A percentile compares a stretch with the other conserved stretches of the same genome.
phyloP scores from a whole-genome alignment of 2,888 invertebrate species.

The Trissolcus japonicus region DNA sequence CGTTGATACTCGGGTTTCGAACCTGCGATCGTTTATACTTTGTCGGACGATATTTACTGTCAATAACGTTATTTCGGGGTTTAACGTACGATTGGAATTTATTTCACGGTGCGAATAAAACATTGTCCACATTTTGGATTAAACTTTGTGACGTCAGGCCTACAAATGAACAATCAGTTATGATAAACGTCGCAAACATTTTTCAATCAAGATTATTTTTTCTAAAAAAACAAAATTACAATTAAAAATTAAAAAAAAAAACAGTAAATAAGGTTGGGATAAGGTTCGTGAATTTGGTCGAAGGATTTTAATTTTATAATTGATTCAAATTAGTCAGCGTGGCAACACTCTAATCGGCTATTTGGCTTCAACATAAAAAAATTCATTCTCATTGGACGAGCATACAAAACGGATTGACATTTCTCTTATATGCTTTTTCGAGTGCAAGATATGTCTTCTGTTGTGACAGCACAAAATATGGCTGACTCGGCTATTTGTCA shows the following conservation, averaged over 20 bases:
- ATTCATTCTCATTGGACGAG: background rate
- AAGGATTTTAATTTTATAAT: background rate
- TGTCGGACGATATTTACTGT: slow-evolving; percentile 50
- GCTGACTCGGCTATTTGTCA: slow-evolving; percentile 8
- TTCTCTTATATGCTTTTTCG: background rate
- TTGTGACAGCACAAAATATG: slow-evolving; percentile 15
- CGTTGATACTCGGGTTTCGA: slow-evolving; percentile 31
- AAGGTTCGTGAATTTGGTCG: background rate
- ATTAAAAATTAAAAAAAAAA: background rate
- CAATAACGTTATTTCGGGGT: slow-evolving; percentile 44
- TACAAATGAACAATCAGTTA: slow-evolving; percentile 33
- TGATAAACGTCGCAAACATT: slow-evolving; percentile 1
- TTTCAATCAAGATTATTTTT: background rate
- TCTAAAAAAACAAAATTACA: background rate
- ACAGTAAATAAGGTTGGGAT: background rate
- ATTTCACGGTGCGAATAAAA: slow-evolving; percentile 28
- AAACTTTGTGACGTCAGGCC: slow-evolving; percentile 15
- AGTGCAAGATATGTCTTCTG: slow-evolving; percentile 11
- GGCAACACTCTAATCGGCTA: too few species aligned
- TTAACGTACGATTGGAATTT: slow-evolving; percentile 49
- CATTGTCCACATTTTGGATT: slow-evolving; percentile 15
- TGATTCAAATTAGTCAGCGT: background rate
- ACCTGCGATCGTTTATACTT: slow-evolving; percentile 59
- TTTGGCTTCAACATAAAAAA: background rate
- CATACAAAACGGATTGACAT: slow-evolving; percentile 14